These are phyloP conservation scores for Geodia barretti DNA, from an alignment of 37 sponge, comb jelly and placozoan species.

Conservation along the genomic window DNA sequence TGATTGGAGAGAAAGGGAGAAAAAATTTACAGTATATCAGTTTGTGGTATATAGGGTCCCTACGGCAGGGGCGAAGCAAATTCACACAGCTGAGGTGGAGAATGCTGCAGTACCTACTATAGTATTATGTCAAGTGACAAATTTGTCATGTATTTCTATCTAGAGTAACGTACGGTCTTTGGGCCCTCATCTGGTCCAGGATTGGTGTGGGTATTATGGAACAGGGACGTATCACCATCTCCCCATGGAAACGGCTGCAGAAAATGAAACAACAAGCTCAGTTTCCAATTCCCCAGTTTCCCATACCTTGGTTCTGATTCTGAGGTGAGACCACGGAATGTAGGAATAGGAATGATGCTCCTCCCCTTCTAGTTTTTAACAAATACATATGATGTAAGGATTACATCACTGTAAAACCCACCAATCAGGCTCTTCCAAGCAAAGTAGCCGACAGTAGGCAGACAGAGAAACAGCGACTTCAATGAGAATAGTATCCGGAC, in stretches of 20 bases:
- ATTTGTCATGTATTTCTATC: too few relatives aligned
- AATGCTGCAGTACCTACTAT: too few relatives aligned
- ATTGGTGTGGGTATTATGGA: conserved; percentile 64
- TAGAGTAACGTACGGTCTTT: too few relatives aligned
- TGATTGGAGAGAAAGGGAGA: neutral
- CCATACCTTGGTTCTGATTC: conserved; percentile 61
- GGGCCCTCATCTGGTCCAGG: conserved; percentile 28
- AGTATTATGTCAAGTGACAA: too few relatives aligned
- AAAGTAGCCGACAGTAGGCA: conserved; percentile 32
- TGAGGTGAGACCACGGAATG: conserved; percentile 44
- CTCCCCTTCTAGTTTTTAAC: too few relatives aligned
- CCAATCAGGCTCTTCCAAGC: conserved; percentile 46
- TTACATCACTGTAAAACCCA: neutral
- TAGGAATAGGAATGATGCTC: neutral
- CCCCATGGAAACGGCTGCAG: conserved; percentile 74
- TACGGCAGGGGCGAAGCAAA: too few relatives aligned
- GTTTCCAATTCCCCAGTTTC: neutral
- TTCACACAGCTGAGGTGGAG: neutral
- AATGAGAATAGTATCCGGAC: neutral
- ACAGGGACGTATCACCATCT: conserved; percentile 60
- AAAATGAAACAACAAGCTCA: neutral
- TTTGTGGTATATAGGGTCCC: too few relatives aligned
- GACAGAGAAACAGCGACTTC: conserved; percentile 38
- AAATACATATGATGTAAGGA: too few relatives aligned
- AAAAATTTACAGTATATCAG: neutral